Base-by-base conservation (phyloP, 2,113 vertebrate genomes). In the Aleadryas rufinucha region DNA sequence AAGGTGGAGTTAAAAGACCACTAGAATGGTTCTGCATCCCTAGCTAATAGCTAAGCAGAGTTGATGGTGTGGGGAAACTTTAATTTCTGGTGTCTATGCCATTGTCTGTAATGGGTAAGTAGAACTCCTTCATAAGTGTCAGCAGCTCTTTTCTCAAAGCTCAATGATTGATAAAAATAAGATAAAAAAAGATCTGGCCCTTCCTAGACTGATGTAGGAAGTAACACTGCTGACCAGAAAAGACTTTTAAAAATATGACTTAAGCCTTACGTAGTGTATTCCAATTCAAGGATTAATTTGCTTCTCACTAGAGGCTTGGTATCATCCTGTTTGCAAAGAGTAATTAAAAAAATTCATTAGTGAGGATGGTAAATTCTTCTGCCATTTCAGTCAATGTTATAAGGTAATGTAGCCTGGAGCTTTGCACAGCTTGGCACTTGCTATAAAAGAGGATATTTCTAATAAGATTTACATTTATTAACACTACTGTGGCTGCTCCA, bases 381-480 rank as follows among this genome's bases (percentile, higher is more conserved):
- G 94, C 87, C 87, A 91, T 93, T 94, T 94, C 75, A 86, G 84
- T 89, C 93, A 91, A 45, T 83, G 75, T 42, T 94, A 50, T 88
- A 90, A 93, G 59, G 84, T 59, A 94, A 80, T 52, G 35, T 83
- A 93, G 87, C 95, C 95, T 94, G 82, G 59, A 95, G 95, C 75
- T 91, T 85, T 88, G 61, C 84, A 94, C 63, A 94, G 74, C 75
- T 94, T 90, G 75, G 90, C 78, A 93, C 93, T 93, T 94, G 66
- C 71, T 96, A 93, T 86, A 93, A 95, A 90, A 91, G 54, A 77
- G 66, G 71, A 24, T 79, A 83, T 91, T 96, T 94, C 84, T 94
- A 97, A 91, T 80, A 91, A 94, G 90, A 96, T 96, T 96, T 91
- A 87, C 59, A 87, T 95, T 91, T 94, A 95, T 93, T 94, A 93